phyloP scores from a whole-genome alignment of 2,888 invertebrate species.

The Lacanobia oleracea region DNA sequence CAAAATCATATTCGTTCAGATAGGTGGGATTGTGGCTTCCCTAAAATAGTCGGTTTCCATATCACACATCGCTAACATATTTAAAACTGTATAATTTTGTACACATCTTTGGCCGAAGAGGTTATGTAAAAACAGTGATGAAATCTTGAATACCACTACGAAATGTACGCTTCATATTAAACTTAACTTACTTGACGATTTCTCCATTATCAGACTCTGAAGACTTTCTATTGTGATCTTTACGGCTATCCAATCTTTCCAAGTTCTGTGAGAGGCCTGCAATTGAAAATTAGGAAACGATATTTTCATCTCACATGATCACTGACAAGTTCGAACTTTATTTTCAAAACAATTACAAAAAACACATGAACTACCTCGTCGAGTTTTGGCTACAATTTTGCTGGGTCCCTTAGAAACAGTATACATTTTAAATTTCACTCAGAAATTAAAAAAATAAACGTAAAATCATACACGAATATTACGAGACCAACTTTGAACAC shows the following conservation, averaged over 20 bases:
- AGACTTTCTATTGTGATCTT: conserved; percentile 93
- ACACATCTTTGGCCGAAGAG: conserved; percentile 72
- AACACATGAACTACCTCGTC: conserved; percentile 91
- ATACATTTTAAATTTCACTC: conserved; percentile 93
- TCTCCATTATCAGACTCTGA: conserved; percentile 93
- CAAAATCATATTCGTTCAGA: background rate
- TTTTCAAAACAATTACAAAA: conserved; percentile 40
- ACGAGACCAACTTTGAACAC: conserved; percentile 69
- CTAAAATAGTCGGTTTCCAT: conserved; percentile 5
- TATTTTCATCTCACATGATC: conserved; percentile 70
- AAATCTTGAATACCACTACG: conserved; percentile 75
- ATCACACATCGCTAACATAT: conserved; percentile 14
- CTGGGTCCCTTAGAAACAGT: conserved; percentile 96
- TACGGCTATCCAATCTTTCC: conserved; percentile 94
- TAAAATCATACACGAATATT: conserved; percentile 79
- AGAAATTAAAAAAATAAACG: conserved; percentile 83
- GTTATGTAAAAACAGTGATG: conserved; percentile 89
- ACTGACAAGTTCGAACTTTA: conserved; percentile 53
- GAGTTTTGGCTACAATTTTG: conserved; percentile 96
- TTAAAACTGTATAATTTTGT: conserved; percentile 50
- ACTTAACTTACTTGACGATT: conserved; percentile 91
- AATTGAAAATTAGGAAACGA: conserved; percentile 75
- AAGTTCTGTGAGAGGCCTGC: conserved; percentile 95
- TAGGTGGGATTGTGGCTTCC: background rate
- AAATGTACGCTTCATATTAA: conserved; percentile 64